These are phyloP conservation scores for Narcine bancroftii DNA, from an alignment of 2,113 vertebrate species.

Conservation along the genomic window DNA sequence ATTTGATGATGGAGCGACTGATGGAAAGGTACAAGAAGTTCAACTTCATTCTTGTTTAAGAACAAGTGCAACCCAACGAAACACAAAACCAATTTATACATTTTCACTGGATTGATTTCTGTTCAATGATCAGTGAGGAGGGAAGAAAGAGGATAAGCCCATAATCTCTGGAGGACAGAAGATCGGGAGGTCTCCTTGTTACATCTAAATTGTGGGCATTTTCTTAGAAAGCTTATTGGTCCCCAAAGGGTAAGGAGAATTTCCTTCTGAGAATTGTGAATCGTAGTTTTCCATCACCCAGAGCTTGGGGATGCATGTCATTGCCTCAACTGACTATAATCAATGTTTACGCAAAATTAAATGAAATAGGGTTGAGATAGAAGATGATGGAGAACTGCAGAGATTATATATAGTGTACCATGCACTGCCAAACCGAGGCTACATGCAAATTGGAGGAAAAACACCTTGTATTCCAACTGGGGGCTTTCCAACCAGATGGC, in stretches of 20 bases:
- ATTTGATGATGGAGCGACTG: neutral
- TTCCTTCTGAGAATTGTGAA: neutral
- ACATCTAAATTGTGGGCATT: too few relatives aligned
- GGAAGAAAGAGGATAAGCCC: neutral
- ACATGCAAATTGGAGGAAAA: too few relatives aligned
- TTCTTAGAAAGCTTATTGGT: neutral
- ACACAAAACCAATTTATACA: neutral
- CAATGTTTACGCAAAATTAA: neutral
- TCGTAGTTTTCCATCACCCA: neutral
- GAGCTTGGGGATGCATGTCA: neutral
- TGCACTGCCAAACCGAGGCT: too few relatives aligned
- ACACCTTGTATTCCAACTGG: too few relatives aligned
- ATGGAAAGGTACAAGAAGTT: neutral
- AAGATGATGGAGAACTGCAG: neutral
- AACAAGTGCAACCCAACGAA: too few relatives aligned
- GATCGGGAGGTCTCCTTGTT: neutral
- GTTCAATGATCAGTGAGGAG: neutral
- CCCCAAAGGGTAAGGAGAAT: neutral
- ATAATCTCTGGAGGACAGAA: neutral
- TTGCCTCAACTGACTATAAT: neutral
- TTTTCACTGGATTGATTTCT: neutral
- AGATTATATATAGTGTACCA: too few relatives aligned
- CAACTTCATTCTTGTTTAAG: too few relatives aligned
- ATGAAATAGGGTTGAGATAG: neutral
- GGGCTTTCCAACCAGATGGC: too few relatives aligned